A percentile compares a stretch with the other conserved stretches of the same genome.
Evolutionary conservation across 2,113 vertebrate genomes (phyloP).

Genomic region (Ictalurus furcatus): DNA sequence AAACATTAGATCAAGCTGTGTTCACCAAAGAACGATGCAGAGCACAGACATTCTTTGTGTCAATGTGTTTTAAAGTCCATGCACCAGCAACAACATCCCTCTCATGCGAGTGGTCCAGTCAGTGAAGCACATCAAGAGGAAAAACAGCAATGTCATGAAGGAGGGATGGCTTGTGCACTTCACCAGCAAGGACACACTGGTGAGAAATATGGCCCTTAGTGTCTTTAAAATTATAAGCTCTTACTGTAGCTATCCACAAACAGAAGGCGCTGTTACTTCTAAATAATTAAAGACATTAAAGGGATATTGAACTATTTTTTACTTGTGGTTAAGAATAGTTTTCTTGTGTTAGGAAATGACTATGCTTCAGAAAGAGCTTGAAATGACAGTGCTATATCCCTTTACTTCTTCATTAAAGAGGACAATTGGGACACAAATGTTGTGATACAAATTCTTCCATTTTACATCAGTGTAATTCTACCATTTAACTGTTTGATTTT

Average conservation of each 20-base stretch:
- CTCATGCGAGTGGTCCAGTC: constrained; percentile 96
- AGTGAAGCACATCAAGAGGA: constrained; percentile 93
- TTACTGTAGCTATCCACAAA: not conserved
- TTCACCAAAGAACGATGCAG: not conserved
- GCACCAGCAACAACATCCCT: constrained; percentile 96
- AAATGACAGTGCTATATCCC: not conserved
- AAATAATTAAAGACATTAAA: not conserved
- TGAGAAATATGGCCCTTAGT: constrained; percentile 55
- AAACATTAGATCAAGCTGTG: not conserved
- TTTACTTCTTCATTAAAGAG: not conserved
- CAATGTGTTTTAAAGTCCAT: constrained; percentile 69
- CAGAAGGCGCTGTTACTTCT: not conserved
- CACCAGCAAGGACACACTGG: constrained; percentile 92
- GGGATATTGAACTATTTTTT: not conserved
- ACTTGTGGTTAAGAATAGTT: not conserved
- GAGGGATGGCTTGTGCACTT: constrained; percentile 98
- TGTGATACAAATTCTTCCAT: not conserved
- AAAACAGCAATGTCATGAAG: constrained; percentile 90
- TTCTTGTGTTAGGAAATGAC: not conserved
- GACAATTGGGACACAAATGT: not conserved
- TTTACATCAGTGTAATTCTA: not conserved
- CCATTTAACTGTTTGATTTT: constrained; percentile 46
- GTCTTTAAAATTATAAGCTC: not conserved
- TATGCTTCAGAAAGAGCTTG: not conserved
- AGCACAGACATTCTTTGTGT: not conserved